phyloP scores from a whole-genome alignment of 2,113 vertebrate species.

The Eonycteris spelaea region DNA sequence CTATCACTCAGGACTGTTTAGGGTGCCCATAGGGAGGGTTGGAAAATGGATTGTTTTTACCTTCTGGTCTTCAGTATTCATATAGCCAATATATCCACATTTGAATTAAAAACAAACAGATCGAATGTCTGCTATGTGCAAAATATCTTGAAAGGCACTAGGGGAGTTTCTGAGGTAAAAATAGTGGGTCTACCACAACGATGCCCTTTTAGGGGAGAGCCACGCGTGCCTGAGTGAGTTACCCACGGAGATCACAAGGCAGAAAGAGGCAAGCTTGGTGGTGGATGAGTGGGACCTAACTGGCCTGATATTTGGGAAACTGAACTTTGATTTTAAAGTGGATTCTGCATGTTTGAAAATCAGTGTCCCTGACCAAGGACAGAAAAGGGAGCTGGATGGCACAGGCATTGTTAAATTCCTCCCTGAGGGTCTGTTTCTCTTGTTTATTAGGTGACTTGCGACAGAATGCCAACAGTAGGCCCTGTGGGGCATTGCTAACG shows the following conservation, averaged over 20 bases:
- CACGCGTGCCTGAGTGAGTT: rapidly evolving
- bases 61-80: neutral
- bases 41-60: neutral
- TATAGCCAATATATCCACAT: neutral
- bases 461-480: neutral
- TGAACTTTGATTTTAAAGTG: neutral
- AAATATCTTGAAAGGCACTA: neutral
- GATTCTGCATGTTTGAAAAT: too few species aligned
- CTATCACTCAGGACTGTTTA: neutral
- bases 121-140: neutral
- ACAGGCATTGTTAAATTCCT: neutral
- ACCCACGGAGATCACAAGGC: rapidly evolving
- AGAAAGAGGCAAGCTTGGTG: neutral
- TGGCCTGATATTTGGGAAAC: neutral
- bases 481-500: neutral
- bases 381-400: neutral
- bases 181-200: neutral
- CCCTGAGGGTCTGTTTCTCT: neutral
- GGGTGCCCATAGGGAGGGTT: neutral
- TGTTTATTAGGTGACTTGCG: neutral
- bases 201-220: neutral
- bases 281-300: rapidly evolving
- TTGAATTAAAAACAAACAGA: neutral
- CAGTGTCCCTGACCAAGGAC: neutral
- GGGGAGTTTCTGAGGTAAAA: neutral